Percentiles rank a stretch among this genome's conserved stretches.
These are phyloP conservation scores for Tachysurus fulvidraco DNA, from an alignment of 2,113 vertebrate genomes.

Conservation along the genomic window DNA sequence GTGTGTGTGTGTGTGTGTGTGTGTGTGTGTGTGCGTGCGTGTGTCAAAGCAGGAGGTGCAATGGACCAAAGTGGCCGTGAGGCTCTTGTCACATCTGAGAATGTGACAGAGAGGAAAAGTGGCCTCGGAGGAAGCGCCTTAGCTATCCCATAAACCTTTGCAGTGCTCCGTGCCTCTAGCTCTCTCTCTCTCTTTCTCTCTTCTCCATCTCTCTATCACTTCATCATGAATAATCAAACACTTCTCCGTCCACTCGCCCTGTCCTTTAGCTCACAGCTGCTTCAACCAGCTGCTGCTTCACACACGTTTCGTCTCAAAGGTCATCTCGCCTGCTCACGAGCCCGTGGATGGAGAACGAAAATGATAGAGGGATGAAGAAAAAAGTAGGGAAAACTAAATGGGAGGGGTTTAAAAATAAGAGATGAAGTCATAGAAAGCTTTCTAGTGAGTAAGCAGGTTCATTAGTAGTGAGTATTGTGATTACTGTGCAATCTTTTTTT, in stretches of 20 bases:
- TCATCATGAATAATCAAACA: slow-evolving; percentile 53
- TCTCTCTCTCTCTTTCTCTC: slow-evolving; percentile 2
- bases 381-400: not conserved
- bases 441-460: not conserved
- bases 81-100: slow-evolving; percentile 62
- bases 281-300: slow-evolving; percentile 28
- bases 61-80: slow-evolving; percentile 51
- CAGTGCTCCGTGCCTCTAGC: not conserved
- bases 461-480: not conserved
- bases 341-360: not conserved
- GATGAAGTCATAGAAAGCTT: not conserved
- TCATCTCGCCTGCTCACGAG: slow-evolving; percentile 29
- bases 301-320: slow-evolving; percentile 35
- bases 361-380: too few species aligned
- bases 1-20: slow-evolving; percentile 14
- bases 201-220: slow-evolving; percentile 21
- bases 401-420: not conserved
- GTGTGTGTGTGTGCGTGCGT: slow-evolving; percentile 30
- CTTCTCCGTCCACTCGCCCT: slow-evolving; percentile 29
- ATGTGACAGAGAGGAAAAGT: slow-evolving; percentile 56
- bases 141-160: slow-evolving; percentile 42
- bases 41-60: slow-evolving; percentile 59
- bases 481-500: not conserved
- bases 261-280: slow-evolving; percentile 43
- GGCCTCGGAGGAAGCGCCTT: slow-evolving; percentile 53